Percentiles rank a stretch among this genome's conserved stretches.
Conservation (phyloP, 1,140 invertebrate species). For the Idris sp. region DNA sequence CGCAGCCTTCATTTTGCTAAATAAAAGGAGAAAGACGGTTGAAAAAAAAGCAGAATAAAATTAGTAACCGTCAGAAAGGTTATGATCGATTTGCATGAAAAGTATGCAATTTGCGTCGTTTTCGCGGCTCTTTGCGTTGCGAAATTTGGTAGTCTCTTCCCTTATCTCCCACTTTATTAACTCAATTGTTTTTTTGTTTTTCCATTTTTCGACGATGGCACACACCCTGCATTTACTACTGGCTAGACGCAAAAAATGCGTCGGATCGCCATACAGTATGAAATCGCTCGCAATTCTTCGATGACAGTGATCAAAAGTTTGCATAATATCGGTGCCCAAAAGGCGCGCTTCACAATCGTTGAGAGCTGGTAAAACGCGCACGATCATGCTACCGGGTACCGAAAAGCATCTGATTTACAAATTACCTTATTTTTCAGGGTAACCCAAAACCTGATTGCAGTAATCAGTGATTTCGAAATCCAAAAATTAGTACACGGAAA, state of each 20-base stretch:
- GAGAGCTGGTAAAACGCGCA: slow-evolving; percentile 43
- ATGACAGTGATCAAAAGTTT: slow-evolving; percentile 70
- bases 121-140: slow-evolving; percentile 61
- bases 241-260: slow-evolving; percentile 77
- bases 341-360: slow-evolving; percentile 47
- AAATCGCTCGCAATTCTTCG: slow-evolving; percentile 67
- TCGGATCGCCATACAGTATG: slow-evolving; percentile 59
- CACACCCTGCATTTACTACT: slow-evolving; percentile 77
- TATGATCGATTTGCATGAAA: slow-evolving; percentile 73
- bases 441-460: slow-evolving; percentile 59
- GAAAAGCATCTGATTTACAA: slow-evolving; percentile 66
- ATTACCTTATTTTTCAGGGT: slow-evolving; percentile 67
- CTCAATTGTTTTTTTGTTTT: slow-evolving; percentile 32
- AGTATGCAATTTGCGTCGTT: slow-evolving; percentile 71
- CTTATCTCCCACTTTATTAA: slow-evolving; percentile 61
- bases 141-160: slow-evolving; percentile 57
- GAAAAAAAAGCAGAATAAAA: slow-evolving; percentile 21
- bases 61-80: slow-evolving; percentile 34
- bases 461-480: slow-evolving; percentile 74
- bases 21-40: slow-evolving; percentile 11
- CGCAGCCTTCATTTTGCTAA: slow-evolving; percentile 5
- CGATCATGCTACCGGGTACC: slow-evolving; percentile 73
- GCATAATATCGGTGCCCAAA: slow-evolving; percentile 71
- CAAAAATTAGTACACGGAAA: slow-evolving; percentile 41
- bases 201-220: slow-evolving; percentile 46